phyloP scores from a whole-genome alignment of 2,888 invertebrate species.

The Ctenicera cuprea region DNA sequence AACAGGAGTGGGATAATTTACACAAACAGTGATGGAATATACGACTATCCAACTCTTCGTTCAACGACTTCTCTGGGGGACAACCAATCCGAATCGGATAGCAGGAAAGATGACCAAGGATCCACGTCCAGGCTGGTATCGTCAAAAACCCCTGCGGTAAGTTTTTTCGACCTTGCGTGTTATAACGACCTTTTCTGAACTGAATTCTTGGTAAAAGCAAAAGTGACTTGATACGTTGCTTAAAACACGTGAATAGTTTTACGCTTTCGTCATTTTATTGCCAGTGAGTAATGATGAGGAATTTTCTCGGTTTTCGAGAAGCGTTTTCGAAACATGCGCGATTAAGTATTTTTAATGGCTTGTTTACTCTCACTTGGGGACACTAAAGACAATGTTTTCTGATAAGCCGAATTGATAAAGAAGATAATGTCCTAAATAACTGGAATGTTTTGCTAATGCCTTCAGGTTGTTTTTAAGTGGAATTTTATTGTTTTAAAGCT shows the following conservation, averaged over 20 bases:
- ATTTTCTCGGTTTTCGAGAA: conserved; percentile 21
- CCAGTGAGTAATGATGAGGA: conserved; percentile 22
- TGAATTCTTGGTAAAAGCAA: conserved; percentile 8
- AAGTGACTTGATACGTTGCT: conserved; percentile 1
- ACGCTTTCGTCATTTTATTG: background rate
- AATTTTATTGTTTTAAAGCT: too few species aligned
- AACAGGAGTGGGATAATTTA: conserved; percentile 37
- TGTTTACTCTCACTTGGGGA: conserved; percentile 8
- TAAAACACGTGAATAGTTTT: conserved; percentile 19
- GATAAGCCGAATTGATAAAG: background rate
- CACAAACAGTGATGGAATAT: conserved; percentile 60
- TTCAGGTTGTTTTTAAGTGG: too few species aligned
- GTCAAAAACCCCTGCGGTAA: conserved; percentile 67
- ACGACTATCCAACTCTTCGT: conserved; percentile 65
- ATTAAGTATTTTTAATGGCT: conserved; percentile 15
- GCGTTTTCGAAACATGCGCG: conserved; percentile 6
- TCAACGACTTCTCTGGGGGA: conserved; percentile 63
- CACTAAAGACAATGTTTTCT: background rate
- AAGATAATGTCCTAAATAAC: conserved; percentile 1
- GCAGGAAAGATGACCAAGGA: conserved; percentile 65
- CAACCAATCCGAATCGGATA: conserved; percentile 61
- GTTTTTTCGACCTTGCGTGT: conserved; percentile 51
- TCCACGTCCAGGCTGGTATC: conserved; percentile 68
- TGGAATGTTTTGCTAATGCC: background rate
- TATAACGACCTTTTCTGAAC: conserved; percentile 16